These are phyloP conservation scores for Phortica variegata DNA, from an alignment of 1,140 invertebrate species.

Conservation along the genomic window DNA sequence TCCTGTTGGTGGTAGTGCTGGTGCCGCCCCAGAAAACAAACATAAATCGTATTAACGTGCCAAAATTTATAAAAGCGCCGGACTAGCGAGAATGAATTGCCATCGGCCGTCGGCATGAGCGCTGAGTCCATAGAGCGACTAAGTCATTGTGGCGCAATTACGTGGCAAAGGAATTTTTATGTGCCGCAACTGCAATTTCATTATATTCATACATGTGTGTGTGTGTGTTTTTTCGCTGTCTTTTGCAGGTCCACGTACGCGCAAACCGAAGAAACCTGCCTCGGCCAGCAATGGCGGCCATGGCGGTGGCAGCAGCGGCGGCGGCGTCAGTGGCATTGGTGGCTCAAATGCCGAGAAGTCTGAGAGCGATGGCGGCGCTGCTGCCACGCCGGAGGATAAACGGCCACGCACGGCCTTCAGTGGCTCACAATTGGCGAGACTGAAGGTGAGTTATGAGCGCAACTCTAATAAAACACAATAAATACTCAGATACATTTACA, in stretches of 20 bases:
- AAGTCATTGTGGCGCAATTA: slow-evolving; percentile 26
- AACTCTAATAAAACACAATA: not conserved
- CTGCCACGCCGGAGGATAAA: slow-evolving; percentile 87
- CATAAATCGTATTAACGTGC: too few relatives aligned
- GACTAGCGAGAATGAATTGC: too few relatives aligned
- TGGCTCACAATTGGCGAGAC: slow-evolving; percentile 84
- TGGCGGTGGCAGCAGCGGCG: slow-evolving; percentile 10
- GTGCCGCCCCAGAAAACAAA: too few relatives aligned
- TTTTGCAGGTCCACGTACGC: slow-evolving; percentile 81
- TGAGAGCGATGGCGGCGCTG: slow-evolving; percentile 22
- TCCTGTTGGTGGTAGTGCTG: too few relatives aligned
- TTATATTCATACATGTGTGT: too few relatives aligned
- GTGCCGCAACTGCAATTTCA: too few relatives aligned
- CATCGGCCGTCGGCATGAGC: too few relatives aligned
- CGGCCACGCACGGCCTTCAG: slow-evolving; percentile 96
- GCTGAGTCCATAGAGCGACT: too few relatives aligned
- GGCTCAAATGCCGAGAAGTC: slow-evolving; percentile 31
- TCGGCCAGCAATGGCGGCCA: slow-evolving; percentile 47
- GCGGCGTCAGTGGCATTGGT: slow-evolving; percentile 15
- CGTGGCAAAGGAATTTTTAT: slow-evolving; percentile 55
- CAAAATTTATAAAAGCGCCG: too few relatives aligned
- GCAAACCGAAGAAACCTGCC: slow-evolving; percentile 73
- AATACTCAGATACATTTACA: not conserved
- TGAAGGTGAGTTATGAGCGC: slow-evolving; percentile 66
- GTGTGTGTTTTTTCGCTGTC: too few relatives aligned